Conservation (phyloP, 1,140 invertebrate species). For the Goniozus legneri region DNA sequence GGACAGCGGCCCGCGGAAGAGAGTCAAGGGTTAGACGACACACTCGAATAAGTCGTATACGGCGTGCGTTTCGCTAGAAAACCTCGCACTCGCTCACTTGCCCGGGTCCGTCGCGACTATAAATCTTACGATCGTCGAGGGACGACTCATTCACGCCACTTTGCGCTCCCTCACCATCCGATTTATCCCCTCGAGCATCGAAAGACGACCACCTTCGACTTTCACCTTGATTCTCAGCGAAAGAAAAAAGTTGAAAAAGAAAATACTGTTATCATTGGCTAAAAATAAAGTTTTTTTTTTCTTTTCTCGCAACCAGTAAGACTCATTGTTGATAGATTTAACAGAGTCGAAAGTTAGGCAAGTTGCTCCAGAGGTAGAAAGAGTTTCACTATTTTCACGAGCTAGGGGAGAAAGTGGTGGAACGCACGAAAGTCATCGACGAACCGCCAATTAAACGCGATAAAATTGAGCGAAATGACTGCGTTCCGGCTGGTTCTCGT, state of each 20-base stretch:
- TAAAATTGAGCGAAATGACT: no score
- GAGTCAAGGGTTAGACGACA: conserved; percentile 46
- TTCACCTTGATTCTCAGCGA: conserved; percentile 11
- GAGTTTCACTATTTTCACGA: no score
- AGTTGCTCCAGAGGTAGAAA: no score
- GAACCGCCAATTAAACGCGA: conserved; percentile 14
- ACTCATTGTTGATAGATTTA: no score
- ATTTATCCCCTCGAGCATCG: conserved; percentile 27
- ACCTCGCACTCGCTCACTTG: conserved; percentile 16
- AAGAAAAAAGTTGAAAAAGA: no score
- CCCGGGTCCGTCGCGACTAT: conserved; percentile 35
- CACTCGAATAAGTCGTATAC: neutral
- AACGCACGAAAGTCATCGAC: neutral
- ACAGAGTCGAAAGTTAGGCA: no score
- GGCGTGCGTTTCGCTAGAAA: no score
- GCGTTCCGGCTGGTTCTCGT: no score
- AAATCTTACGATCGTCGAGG: conserved; percentile 52
- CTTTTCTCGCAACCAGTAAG: no score
- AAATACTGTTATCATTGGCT: no score
- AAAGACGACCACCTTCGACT: conserved; percentile 17
- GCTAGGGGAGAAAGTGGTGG: no score
- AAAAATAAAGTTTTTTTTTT: no score
- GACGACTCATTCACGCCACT: conserved; percentile 51
- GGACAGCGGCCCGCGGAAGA: conserved; percentile 26
- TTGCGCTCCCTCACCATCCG: conserved; percentile 41